A percentile compares a stretch with the other conserved stretches of the same genome.
Evolutionary conservation across 1,140 invertebrate species (phyloP).

Genomic region (Drosophila nikananu): DNA sequence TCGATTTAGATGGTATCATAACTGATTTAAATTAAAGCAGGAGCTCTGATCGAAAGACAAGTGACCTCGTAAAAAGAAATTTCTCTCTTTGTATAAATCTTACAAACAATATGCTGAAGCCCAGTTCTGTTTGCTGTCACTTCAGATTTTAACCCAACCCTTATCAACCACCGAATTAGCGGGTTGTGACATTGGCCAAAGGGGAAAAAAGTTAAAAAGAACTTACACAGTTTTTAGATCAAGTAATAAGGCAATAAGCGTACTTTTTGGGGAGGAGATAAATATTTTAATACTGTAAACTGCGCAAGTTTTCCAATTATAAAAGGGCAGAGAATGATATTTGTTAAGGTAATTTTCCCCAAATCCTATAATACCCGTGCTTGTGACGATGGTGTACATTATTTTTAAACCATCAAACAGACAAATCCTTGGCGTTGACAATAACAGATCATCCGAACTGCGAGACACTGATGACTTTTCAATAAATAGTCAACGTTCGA

Average conservation of each 20-base stretch:
- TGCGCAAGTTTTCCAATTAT: no score
- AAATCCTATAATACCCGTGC: neutral
- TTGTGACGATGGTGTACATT: neutral
- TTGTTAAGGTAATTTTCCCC: no score
- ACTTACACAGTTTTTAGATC: slow-evolving; percentile 20
- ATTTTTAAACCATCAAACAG: neutral
- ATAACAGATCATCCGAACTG: slow-evolving; percentile 42
- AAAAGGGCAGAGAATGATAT: neutral
- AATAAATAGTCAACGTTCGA: slow-evolving; percentile 22
- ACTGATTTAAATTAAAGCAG: neutral
- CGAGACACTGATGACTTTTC: slow-evolving; percentile 10
- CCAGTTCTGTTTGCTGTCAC: slow-evolving; percentile 34
- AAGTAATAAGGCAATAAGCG: neutral
- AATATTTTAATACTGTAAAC: neutral
- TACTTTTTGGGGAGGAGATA: neutral
- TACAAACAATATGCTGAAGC: slow-evolving; percentile 19
- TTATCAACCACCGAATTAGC: slow-evolving; percentile 44
- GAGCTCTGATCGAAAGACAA: neutral
- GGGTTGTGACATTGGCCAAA: slow-evolving; percentile 29
- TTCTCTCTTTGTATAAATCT: slow-evolving; percentile 6
- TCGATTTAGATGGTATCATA: slow-evolving; percentile 13
- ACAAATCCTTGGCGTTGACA: slow-evolving; percentile 16
- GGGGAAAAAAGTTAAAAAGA: slow-evolving; percentile 7
- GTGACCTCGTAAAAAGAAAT: neutral
- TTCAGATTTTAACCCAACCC: slow-evolving; percentile 18